Conservation (phyloP, 64 coral and sea anemone genomes). For the Stichodactyla mertensii region DNA sequence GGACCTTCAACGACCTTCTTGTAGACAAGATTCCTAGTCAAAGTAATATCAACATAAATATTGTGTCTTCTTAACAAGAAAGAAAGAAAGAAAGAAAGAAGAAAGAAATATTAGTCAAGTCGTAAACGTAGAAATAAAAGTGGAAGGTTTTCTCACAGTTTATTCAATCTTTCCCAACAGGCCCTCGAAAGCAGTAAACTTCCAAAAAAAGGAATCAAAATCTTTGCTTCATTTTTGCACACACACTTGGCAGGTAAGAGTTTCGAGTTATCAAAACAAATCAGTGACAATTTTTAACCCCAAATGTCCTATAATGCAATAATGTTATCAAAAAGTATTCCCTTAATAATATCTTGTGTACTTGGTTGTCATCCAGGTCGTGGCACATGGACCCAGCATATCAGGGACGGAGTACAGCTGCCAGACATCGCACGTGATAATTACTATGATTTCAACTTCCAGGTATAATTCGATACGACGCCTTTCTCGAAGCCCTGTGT, state of each 20-base stretch:
- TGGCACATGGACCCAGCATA: neutral
- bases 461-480: neutral
- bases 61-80: too few relatives aligned
- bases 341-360: neutral
- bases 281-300: too few relatives aligned
- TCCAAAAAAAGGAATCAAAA: constrained; percentile 28
- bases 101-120: too few relatives aligned
- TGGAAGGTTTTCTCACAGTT: too few relatives aligned
- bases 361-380: neutral
- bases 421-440: constrained; percentile 15
- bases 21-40: too few relatives aligned
- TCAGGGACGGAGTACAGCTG: constrained; percentile 16
- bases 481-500: too few relatives aligned
- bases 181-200: neutral
- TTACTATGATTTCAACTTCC: constrained; percentile 31
- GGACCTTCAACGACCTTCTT: too few relatives aligned
- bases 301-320: too few relatives aligned
- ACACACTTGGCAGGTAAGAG: constrained; percentile 38
- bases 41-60: too few relatives aligned
- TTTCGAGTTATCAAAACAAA: neutral
- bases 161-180: neutral
- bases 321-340: too few relatives aligned
- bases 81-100: too few relatives aligned
- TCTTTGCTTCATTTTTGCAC: constrained; percentile 40
- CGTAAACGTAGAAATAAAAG: too few relatives aligned